Evolutionary conservation across 1,140 invertebrate species (phyloP), one percentile per base, ranked within the genome.

Genomic region (Mya arenaria): DNA sequence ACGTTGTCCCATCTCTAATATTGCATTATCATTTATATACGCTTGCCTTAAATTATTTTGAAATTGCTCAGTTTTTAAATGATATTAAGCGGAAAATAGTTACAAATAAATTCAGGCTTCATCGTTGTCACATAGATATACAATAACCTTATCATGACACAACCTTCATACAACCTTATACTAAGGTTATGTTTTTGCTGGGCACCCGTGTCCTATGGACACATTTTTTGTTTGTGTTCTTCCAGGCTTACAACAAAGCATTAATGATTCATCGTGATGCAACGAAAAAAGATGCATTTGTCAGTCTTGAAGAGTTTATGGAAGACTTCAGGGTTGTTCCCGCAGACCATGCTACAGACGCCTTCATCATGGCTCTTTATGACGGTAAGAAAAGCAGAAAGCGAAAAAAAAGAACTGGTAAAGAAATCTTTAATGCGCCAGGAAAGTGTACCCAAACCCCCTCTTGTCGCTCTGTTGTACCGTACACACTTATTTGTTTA

Each of bases 231-330:
- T 69, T 13, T 23, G n/a, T 55, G 13, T 71, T 62, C n/a, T 78
- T 73, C 55, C 74, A 90, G 88, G 83, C 85, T n/a, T 89, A 88
- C 77, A 88, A 90, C 58, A 79, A 84, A 41, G 79, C 88, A 4
- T 52, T 89, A 3, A 56, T 86, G 19, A 86, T 90, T 15, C 87
- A 88, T 66, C 78, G 84, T 56, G 87, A 87, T 39, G 86, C 84
- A 30, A 77, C 85, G n/a, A 84, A 84, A 5, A 68, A 77, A 74
- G 88, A 89, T 82, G 87, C 84, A 66, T 56, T 87, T 28, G 52
- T 62, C 0, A 86, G 86, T 17, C 66, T 90, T 17, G 62, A 85
- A 17, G 63, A 87, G 41, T 72, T 88, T 30, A 72, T 32, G 28
- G 55, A 69, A 15, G 8, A 55, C 0, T 25, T 52, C 19, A 23